Conservation (phyloP, 2,797 vertebrate genomes). For the Coregonus ussuriensis region DNA sequence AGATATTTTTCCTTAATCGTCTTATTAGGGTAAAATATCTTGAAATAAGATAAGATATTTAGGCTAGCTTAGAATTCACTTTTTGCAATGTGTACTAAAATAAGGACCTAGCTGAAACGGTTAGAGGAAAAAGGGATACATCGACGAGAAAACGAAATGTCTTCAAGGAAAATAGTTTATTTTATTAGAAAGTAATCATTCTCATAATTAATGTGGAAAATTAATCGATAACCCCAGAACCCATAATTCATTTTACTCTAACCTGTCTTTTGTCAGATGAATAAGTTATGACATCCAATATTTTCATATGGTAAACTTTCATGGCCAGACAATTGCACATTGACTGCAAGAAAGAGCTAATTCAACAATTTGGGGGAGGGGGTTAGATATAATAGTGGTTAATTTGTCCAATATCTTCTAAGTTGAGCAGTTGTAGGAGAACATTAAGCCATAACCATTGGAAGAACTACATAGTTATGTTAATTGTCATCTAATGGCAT, state of each 20-base stretch:
- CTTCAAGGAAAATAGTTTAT: not conserved
- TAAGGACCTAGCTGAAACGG: not conserved
- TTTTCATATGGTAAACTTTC: constrained; percentile 26
- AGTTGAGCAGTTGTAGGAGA: constrained; percentile 38
- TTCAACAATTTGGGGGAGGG: constrained; percentile 34
- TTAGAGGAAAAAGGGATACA: not conserved
- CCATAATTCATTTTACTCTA: not conserved
- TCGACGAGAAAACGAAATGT: not conserved
- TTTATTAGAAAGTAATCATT: not conserved
- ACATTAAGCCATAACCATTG: constrained; percentile 51
- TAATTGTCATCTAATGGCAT: constrained; percentile 72
- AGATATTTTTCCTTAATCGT: too few relatives aligned
- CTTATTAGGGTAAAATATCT: too few relatives aligned
- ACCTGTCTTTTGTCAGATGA: constrained; percentile 19
- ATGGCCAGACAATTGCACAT: constrained; percentile 43
- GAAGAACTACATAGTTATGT: constrained; percentile 54
- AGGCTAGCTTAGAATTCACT: too few relatives aligned
- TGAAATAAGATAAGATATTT: too few relatives aligned
- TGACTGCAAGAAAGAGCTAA: constrained; percentile 20
- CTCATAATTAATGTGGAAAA: not conserved
- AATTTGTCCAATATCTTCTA: constrained; percentile 53
- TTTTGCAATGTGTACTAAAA: not conserved
- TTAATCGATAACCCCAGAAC: not conserved
- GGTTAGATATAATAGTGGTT: constrained; percentile 42
- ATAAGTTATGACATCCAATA: constrained; percentile 23